Percentiles rank a stretch among this genome's conserved stretches.
Conservation (phyloP, 2,113 vertebrate genomes). For the Podocnemis expansa region DNA sequence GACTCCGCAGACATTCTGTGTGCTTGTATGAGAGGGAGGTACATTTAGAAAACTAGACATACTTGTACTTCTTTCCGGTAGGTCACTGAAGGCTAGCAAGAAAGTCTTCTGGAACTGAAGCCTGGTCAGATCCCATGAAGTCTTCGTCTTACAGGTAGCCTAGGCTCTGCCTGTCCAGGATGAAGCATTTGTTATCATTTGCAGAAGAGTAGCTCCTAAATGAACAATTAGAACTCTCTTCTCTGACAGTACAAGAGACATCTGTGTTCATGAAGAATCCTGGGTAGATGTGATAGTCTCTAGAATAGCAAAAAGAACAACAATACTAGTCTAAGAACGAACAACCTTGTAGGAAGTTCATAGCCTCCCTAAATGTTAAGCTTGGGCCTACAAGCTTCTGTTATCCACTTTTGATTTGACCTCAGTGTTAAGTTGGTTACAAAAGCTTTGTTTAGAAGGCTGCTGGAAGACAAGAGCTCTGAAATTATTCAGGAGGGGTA, state of each 20-base stretch:
- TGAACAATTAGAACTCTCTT: not conserved
- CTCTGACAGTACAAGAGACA: too few relatives aligned
- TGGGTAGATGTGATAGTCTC: not conserved
- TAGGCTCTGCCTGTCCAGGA: not conserved
- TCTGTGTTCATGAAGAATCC: not conserved
- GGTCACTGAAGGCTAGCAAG: not conserved
- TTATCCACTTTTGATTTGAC: not conserved
- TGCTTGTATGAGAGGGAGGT: not conserved
- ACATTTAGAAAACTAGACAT: not conserved
- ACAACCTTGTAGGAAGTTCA: not conserved
- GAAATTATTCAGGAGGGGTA: not conserved
- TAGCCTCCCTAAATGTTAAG: not conserved
- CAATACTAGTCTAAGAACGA: not conserved
- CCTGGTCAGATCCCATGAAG: not conserved
- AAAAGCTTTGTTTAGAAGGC: not conserved
- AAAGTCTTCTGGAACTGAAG: not conserved
- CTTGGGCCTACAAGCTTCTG: not conserved
- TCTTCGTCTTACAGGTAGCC: not conserved
- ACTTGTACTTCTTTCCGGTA: not conserved
- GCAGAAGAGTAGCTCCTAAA: not conserved
- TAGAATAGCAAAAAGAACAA: not conserved
- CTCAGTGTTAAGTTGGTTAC: not conserved
- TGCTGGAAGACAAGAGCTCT: not conserved
- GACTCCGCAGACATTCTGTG: not conserved
- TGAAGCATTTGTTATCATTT: not conserved